Evolutionary conservation across 2,113 vertebrate species (phyloP).

Genomic region (Phoenicopterus ruber): DNA sequence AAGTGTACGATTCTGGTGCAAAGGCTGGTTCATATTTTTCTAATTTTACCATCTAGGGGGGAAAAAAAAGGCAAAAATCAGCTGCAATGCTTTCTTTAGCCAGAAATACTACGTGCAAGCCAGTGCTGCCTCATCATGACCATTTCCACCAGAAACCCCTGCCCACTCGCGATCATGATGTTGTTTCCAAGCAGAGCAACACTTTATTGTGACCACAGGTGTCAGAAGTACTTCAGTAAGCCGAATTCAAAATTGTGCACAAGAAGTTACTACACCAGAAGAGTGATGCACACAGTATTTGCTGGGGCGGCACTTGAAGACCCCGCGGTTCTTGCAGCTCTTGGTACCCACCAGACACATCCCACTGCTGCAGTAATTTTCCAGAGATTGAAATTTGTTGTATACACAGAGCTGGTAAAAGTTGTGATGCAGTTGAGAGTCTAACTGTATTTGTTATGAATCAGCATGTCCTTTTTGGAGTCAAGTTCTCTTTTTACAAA

Average conservation of each 20-base stretch:
- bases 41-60: conserved; percentile 76
- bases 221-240: neutral
- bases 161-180: fast-evolving
- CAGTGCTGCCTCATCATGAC: neutral
- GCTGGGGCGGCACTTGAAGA: neutral
- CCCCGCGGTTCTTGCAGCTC: neutral
- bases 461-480: neutral
- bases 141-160: neutral
- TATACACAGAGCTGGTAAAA: neutral
- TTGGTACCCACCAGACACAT: neutral
- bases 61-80: neutral
- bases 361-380: neutral
- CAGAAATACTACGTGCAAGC: fast-evolving
- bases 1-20: conserved; percentile 70
- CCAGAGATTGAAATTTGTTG: fast-evolving
- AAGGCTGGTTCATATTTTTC: conserved; percentile 73
- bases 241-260: neutral
- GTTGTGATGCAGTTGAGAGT: fast-evolving
- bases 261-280: neutral
- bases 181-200: neutral
- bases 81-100: neutral
- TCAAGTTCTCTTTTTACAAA: neutral
- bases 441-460: fast-evolving
- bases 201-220: neutral
- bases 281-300: no score